phyloP scores from a whole-genome alignment of 2,797 vertebrate species.

The Peromyscus nudipes region DNA sequence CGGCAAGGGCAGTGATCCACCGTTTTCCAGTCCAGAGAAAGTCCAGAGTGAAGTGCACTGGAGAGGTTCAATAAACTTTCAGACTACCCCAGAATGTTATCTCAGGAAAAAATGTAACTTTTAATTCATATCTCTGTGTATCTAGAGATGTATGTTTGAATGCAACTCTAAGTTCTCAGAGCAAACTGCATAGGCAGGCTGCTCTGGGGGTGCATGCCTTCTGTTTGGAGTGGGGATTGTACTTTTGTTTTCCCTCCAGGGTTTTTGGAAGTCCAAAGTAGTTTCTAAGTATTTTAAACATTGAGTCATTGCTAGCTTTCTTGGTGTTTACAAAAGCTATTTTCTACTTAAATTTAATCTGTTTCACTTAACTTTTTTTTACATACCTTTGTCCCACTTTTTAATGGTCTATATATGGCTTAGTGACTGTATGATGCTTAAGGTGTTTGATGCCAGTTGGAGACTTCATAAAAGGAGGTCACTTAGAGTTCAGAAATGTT shows the following conservation, averaged over 20 bases:
- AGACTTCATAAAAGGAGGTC: slow-evolving; percentile 87
- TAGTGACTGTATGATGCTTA: slow-evolving; percentile 80
- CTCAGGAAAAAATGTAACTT: slow-evolving; percentile 38
- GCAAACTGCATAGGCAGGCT: neutral
- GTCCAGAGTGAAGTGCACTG: neutral
- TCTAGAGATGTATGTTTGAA: neutral
- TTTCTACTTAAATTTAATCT: slow-evolving; percentile 81
- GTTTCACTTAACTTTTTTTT: slow-evolving; percentile 73
- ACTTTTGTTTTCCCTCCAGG: neutral
- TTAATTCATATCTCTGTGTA: neutral
- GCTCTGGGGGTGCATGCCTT: neutral
- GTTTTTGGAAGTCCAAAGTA: slow-evolving; percentile 13
- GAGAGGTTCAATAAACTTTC: neutral
- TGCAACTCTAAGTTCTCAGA: neutral
- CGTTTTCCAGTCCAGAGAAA: neutral
- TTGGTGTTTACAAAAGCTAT: slow-evolving; percentile 79
- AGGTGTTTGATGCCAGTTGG: slow-evolving; percentile 86
- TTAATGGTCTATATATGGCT: slow-evolving; percentile 66
- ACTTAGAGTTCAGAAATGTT: slow-evolving; percentile 90
- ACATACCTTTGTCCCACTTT: slow-evolving; percentile 77
- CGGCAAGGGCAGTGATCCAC: neutral
- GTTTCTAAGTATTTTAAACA: slow-evolving; percentile 60
- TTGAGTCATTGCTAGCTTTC: slow-evolving; percentile 71
- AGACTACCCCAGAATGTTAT: neutral
- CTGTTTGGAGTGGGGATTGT: neutral